Base-by-base conservation (phyloP, 2,888 invertebrate species). In the Standfussiana lucernea region DNA sequence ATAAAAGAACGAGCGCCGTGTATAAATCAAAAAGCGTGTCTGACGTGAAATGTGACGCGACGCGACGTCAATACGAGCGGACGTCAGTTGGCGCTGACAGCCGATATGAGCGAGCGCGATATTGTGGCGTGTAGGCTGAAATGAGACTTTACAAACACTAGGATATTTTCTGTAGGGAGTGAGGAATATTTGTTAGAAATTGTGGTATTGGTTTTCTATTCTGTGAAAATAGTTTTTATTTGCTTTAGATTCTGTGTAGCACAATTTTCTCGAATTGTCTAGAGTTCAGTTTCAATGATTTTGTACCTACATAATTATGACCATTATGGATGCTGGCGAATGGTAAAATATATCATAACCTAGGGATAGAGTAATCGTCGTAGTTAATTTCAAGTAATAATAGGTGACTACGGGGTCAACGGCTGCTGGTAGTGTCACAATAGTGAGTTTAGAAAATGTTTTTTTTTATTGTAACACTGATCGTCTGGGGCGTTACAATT, bases 11-110 rank as follows among this genome's bases (percentile, higher is more conserved):
- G 59, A 72, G 61, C 74, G 56, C 56, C 62, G 76, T 74, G 78
- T 78, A 79, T 80, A 88, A 89, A 84, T 88, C 83, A 86, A 85
- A 85, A 79, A 81, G 81, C 78, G 81, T 85, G 85, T 76, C 74
- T 85, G 85, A 80, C 70, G 75, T 65, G 75, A 78, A 81, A 86
- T 83, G 83, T 83, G 83, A 88, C 78, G 84, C 80, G 72, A 73
- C 61, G 74, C 73, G 77, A 81, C 82, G 86, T 88, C 89, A 84
- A 89, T 88, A 87, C 79, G 83, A 79, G 75, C 77, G 74, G 76
- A 66, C 85, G 86, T 75, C 88, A 88, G 86, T 85, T 88, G 88
- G 83, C 69, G 72, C 68, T 88, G 88, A 89, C 89, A 88, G 84
- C 70, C 71, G 77, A 85, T 86, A 83, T 82, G 83, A 85, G 77